These are phyloP conservation scores for Pilophorus perplexus DNA, from an alignment of 2,888 invertebrate species.

Conservation along the genomic window DNA sequence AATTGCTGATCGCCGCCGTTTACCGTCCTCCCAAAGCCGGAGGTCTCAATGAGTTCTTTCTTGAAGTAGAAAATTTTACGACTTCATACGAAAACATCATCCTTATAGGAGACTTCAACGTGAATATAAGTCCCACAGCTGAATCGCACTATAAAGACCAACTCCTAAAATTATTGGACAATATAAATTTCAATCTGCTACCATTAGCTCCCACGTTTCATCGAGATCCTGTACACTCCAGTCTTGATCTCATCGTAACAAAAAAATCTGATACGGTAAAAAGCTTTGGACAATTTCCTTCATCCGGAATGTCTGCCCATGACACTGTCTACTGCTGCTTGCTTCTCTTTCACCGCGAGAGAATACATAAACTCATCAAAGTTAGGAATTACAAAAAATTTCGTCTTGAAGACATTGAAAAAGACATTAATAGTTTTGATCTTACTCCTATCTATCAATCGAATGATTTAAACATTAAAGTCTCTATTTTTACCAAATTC, in stretches of 20 bases:
- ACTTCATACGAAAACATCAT: constrained; percentile 1
- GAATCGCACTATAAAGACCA: no score
- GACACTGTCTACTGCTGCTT: no score
- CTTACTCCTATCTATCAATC: background rate
- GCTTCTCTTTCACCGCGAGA: no score
- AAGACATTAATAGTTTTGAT: background rate
- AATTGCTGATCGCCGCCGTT: constrained; percentile 2
- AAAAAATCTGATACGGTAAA: background rate
- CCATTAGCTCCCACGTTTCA: constrained; percentile 6
- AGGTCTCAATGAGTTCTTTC: constrained; percentile 29
- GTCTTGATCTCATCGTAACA: constrained; percentile 8
- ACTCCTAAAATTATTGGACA: no score
- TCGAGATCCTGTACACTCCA: background rate
- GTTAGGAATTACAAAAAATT: constrained; percentile 9
- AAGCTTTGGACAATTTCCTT: constrained; percentile 17
- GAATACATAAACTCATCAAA: no score
- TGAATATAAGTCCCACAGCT: no score
- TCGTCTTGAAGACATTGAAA: background rate
- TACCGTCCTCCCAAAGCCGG: constrained; percentile 24
- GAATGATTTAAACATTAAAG: no score
- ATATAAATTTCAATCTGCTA: constrained; percentile 1
- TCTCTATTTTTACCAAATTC: no score
- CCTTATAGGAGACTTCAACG: no score
- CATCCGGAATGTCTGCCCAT: constrained; percentile 13
- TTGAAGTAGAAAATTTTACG: no score